These are phyloP conservation scores for Machimus atricapillus DNA, from an alignment of 2,888 invertebrate genomes.

Conservation along the genomic window DNA sequence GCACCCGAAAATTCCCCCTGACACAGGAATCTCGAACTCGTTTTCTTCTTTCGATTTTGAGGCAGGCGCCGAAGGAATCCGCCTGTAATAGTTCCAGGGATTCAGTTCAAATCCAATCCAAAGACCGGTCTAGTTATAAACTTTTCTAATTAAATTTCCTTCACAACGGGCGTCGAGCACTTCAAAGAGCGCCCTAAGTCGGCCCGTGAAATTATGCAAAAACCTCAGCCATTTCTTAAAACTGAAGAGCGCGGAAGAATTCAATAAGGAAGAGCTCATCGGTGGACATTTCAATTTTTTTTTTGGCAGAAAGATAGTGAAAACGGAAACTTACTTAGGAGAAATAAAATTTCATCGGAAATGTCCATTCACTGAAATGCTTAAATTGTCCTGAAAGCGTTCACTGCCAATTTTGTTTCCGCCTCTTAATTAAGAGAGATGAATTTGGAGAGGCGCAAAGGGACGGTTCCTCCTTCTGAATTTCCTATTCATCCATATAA, in stretches of 20 bases:
- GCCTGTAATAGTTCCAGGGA: neutral
- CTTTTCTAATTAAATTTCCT: slow-evolving; percentile 34
- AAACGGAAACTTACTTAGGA: neutral
- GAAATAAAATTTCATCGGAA: neutral
- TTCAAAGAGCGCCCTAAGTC: slow-evolving; percentile 3
- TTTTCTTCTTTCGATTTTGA: neutral
- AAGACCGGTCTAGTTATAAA: slow-evolving; percentile 20
- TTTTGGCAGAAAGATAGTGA: neutral
- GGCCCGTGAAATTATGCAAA: slow-evolving; percentile 24
- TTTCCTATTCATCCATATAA: neutral
- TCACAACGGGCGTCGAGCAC: neutral
- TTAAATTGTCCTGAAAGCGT: neutral
- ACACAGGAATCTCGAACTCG: slow-evolving; percentile 1
- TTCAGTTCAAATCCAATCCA: slow-evolving; percentile 8
- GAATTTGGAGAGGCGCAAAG: neutral
- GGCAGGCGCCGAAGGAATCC: neutral
- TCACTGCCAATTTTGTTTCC: neutral
- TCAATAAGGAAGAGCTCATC: neutral
- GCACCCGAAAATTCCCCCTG: neutral
- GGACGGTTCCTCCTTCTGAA: neutral
- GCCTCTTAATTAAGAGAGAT: neutral
- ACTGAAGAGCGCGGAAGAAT: neutral
- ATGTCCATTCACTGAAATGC: neutral
- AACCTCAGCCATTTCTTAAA: slow-evolving; percentile 16
- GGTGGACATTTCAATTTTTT: neutral